These are phyloP conservation scores for Entelurus aequoreus DNA, from an alignment of 2,113 vertebrate genomes.

Conservation along the genomic window DNA sequence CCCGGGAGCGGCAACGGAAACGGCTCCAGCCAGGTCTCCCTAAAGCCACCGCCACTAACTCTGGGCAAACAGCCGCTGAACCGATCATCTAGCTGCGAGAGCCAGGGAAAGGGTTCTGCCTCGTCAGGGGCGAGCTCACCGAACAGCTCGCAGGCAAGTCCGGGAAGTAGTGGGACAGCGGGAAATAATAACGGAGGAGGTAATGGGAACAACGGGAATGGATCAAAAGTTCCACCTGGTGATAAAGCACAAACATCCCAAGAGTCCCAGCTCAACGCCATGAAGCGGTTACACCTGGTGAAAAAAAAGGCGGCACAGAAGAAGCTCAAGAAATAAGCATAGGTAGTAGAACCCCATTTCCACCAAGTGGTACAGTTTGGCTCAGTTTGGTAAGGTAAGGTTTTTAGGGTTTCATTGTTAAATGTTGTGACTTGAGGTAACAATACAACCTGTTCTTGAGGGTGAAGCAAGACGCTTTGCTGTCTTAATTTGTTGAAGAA, in stretches of 20 bases:
- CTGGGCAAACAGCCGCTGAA: slow-evolving; percentile 89
- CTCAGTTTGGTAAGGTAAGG: not conserved
- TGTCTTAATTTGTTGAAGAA: too few species aligned
- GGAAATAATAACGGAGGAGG: slow-evolving; percentile 57
- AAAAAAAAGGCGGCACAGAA: slow-evolving; percentile 98
- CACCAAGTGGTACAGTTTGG: not conserved
- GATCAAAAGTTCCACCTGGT: slow-evolving; percentile 67
- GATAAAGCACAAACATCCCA: slow-evolving; percentile 89
- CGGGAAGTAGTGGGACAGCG: slow-evolving; percentile 61
- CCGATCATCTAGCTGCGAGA: slow-evolving; percentile 86
- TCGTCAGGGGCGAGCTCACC: slow-evolving; percentile 70
- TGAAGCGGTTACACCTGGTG: slow-evolving; percentile 94
- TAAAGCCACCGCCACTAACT: slow-evolving; percentile 85
- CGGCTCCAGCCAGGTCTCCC: slow-evolving; percentile 63
- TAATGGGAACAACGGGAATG: slow-evolving; percentile 66
- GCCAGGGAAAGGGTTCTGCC: slow-evolving; percentile 78
- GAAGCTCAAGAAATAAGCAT: slow-evolving; percentile 86
- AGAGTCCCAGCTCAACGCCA: slow-evolving; percentile 94
- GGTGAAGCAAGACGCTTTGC: too few species aligned
- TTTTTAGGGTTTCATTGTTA: too few species aligned
- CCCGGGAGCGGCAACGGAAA: slow-evolving; percentile 64
- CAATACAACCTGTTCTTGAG: too few species aligned
- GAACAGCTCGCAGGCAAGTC: slow-evolving; percentile 44
- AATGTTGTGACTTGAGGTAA: not conserved
- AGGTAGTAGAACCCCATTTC: not conserved